Evolutionary conservation across 2,888 invertebrate species (phyloP).

Genomic region (Luffia ferchaultella): DNA sequence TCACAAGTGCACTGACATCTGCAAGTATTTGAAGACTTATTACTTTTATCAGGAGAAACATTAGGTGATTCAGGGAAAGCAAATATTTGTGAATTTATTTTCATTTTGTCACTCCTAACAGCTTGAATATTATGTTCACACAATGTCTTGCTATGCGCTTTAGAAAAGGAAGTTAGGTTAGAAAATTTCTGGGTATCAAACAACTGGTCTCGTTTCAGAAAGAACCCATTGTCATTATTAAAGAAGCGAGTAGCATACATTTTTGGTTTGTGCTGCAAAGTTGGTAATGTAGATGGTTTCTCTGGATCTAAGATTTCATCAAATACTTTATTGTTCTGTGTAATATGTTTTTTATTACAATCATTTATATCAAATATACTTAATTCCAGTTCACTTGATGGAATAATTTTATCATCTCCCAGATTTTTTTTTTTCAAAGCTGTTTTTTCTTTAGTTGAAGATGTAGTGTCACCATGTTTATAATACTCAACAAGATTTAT

Average conservation of each 20-base stretch:
- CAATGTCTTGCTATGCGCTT: neutral
- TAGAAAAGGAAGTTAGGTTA: too few species aligned
- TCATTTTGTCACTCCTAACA: neutral
- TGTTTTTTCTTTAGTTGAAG: constrained; percentile 21
- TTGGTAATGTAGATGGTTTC: neutral
- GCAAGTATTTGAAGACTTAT: neutral
- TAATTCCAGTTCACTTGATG: constrained; percentile 44
- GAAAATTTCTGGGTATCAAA: neutral
- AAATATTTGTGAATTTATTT: neutral
- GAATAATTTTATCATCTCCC: constrained; percentile 19
- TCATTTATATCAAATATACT: constrained; percentile 37
- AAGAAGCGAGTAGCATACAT: too few species aligned
- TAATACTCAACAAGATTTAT: constrained; percentile 39
- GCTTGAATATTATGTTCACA: neutral
- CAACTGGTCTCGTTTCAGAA: constrained; percentile 35
- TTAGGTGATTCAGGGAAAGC: too few species aligned
- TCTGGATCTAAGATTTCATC: neutral
- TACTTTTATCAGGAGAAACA: neutral
- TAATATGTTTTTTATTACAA: neutral
- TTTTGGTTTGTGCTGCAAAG: constrained; percentile 21
- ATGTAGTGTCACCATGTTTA: constrained; percentile 45
- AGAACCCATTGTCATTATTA: constrained; percentile 36
- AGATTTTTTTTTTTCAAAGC: neutral
- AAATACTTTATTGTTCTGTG: neutral
- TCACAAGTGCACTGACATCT: neutral